Evolutionary conservation across 2,888 invertebrate species (phyloP).

Genomic region (Rapana venosa): DNA sequence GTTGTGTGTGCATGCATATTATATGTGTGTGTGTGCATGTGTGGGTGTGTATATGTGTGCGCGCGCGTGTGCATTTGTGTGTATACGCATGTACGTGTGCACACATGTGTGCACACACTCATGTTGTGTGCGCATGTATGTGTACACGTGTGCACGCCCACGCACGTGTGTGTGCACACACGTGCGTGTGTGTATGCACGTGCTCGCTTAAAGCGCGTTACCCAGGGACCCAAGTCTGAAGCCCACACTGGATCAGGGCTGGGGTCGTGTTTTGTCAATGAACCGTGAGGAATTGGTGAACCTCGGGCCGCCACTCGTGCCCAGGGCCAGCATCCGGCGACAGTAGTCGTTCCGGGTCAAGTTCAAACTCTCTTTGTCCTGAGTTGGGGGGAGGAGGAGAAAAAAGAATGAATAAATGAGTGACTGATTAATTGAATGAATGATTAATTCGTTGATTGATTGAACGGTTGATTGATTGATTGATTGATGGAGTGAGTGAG

Average conservation of each 20-base stretch:
- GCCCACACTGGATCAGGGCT: not conserved
- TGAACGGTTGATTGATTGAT: no score
- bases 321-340: not conserved
- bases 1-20: no score
- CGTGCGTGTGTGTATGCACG: not conserved
- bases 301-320: not conserved
- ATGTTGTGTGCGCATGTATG: not conserved
- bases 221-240: not conserved
- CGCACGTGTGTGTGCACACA: not conserved
- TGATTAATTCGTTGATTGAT: not conserved
- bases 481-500: no score
- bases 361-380: not conserved
- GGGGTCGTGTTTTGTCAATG: not conserved
- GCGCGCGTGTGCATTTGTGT: not conserved
- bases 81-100: not conserved
- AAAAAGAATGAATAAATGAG: not conserved
- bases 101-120: not conserved
- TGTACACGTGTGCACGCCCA: not conserved
- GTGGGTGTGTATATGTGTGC: not conserved
- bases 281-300: not conserved
- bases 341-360: constrained; percentile 7
- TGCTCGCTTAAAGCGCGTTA: not conserved
- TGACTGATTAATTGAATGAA: not conserved
- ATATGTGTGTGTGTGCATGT: not conserved
- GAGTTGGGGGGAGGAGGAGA: no score